Percentiles rank a stretch among this genome's conserved stretches.
phyloP scores from a whole-genome alignment of 92 coral and sea anemone species.

The Diadumene lineata region DNA sequence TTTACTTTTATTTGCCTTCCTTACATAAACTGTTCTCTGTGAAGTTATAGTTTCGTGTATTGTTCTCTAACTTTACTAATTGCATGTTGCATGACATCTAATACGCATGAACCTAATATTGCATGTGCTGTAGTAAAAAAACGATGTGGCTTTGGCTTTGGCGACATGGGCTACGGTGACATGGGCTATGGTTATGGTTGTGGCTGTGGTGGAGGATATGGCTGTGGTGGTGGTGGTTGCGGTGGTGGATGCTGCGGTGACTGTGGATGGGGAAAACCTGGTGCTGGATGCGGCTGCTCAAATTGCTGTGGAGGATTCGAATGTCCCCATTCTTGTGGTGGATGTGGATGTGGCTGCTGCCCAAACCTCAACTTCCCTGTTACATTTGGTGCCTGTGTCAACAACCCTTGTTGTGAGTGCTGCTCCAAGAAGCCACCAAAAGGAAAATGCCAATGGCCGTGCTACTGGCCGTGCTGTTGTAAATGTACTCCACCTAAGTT shows the following conservation, averaged over 20 bases:
- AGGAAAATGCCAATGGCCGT: slow-evolving; percentile 94
- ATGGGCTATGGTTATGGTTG: slow-evolving; percentile 61
- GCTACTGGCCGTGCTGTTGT: slow-evolving; percentile 98
- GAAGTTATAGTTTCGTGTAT: no score
- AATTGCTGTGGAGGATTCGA: slow-evolving; percentile 86
- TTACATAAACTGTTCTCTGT: no score
- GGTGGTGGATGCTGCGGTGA: slow-evolving; percentile 67
- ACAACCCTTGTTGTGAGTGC: slow-evolving; percentile 83
- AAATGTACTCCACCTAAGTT: slow-evolving; percentile 88
- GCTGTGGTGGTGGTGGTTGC: slow-evolving; percentile 56
- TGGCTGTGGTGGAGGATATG: slow-evolving; percentile 54
- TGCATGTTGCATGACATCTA: slow-evolving; percentile 39
- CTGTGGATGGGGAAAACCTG: slow-evolving; percentile 59
- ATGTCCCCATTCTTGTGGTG: slow-evolving; percentile 72
- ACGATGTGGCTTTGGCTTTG: slow-evolving; percentile 60
- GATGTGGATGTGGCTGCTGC: slow-evolving; percentile 84
- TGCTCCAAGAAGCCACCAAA: slow-evolving; percentile 85
- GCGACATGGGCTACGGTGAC: slow-evolving; percentile 48
- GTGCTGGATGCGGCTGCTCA: slow-evolving; percentile 69
- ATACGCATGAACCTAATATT: slow-evolving; percentile 41
- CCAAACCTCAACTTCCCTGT: slow-evolving; percentile 77
- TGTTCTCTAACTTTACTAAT: neutral
- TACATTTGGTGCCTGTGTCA: slow-evolving; percentile 77
- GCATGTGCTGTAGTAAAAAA: slow-evolving; percentile 57
- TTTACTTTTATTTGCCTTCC: no score